Conservation (phyloP, 1,140 invertebrate species). For the Thaumetopoea pityocampa region DNA sequence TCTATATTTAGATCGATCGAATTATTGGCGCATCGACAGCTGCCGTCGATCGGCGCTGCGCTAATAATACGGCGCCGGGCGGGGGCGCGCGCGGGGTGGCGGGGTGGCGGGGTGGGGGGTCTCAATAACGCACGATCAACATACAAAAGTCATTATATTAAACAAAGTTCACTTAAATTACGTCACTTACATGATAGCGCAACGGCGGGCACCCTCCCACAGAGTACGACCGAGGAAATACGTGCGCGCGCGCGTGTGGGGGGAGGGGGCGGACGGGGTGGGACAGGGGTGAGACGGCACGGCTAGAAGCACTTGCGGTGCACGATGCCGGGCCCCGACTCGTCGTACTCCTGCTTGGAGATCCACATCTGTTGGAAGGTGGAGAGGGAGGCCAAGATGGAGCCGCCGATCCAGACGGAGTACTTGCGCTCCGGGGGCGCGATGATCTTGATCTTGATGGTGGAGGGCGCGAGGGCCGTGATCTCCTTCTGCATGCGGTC, state of each 20-base stretch:
- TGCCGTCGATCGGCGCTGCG: too few species aligned
- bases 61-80: too few species aligned
- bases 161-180: slow-evolving; percentile 15
- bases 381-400: slow-evolving; percentile 89
- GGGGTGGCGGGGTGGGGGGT: not conserved
- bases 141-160: slow-evolving; percentile 20
- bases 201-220: slow-evolving; percentile 15
- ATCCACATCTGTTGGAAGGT: slow-evolving; percentile 97
- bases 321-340: slow-evolving; percentile 94
- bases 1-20: too few species aligned
- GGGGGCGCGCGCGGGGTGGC: not conserved
- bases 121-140: not conserved
- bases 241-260: slow-evolving; percentile 6
- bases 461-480: slow-evolving; percentile 89
- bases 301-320: slow-evolving; percentile 97
- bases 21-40: too few species aligned
- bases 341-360: slow-evolving; percentile 96
- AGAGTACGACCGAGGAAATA: slow-evolving; percentile 16
- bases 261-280: not conserved
- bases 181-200: slow-evolving; percentile 15
- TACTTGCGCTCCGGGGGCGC: slow-evolving; percentile 90
- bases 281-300: not conserved
- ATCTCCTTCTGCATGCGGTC: slow-evolving; percentile 92
- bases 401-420: slow-evolving; percentile 88
- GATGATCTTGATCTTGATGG: slow-evolving; percentile 97